These are phyloP conservation scores for Spodoptera exigua DNA, from an alignment of 2,888 invertebrate species.

Conservation along the genomic window DNA sequence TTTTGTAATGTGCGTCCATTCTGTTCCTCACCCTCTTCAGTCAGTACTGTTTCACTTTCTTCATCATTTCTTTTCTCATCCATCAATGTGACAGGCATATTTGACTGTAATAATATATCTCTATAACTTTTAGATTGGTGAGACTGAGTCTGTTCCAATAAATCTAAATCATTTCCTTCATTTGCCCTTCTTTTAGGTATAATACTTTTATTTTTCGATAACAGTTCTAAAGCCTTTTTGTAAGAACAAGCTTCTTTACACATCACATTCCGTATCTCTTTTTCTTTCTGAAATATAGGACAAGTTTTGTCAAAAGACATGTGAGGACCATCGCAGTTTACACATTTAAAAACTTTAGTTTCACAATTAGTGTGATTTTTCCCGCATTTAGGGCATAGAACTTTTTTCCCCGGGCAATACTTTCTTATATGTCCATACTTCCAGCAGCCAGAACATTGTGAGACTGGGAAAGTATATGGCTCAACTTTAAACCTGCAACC, in stretches of 20 bases:
- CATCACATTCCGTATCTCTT: slow-evolving; percentile 50
- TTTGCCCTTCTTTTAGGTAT: too few species aligned
- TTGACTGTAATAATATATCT: too few species aligned
- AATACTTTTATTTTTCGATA: too few species aligned
- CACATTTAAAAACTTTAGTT: slow-evolving; percentile 27
- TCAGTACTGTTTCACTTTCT: too few species aligned
- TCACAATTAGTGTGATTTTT: slow-evolving; percentile 45
- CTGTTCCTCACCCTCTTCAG: too few species aligned
- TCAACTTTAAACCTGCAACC: slow-evolving; percentile 34
- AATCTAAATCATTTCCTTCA: too few species aligned
- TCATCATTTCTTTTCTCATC: too few species aligned
- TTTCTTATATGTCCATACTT: slow-evolving; percentile 23
- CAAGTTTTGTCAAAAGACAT: slow-evolving; percentile 47
- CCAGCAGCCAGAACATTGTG: slow-evolving; percentile 45
- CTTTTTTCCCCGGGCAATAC: slow-evolving; percentile 22
- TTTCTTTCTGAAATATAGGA: slow-evolving; percentile 49
- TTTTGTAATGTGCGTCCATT: too few species aligned
- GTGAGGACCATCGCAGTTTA: slow-evolving; percentile 48
- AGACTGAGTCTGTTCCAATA: too few species aligned
- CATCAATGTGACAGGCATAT: too few species aligned
- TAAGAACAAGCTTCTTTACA: slow-evolving; percentile 38
- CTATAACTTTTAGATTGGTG: too few species aligned
- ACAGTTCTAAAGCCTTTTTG: slow-evolving; percentile 18
- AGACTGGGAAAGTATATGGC: slow-evolving; percentile 41
- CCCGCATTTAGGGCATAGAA: slow-evolving; percentile 41